phyloP scores from a whole-genome alignment of 1,140 invertebrate species.

The Cardiocondyla obscurior region DNA sequence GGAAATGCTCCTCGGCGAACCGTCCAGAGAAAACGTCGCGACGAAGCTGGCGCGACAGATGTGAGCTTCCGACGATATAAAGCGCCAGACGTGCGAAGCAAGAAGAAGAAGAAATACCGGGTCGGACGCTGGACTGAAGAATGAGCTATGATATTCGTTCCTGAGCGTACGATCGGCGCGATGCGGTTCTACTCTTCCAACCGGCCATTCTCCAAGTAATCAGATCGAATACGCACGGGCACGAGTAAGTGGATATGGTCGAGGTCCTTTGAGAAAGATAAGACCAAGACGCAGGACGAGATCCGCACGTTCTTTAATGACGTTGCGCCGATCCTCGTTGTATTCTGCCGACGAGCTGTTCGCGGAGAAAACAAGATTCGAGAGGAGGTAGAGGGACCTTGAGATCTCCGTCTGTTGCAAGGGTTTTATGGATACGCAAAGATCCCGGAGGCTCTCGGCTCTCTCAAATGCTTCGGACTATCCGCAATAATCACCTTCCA shows the following conservation, averaged over 20 bases:
- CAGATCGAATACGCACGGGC: background rate
- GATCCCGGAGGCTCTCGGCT: conserved; percentile 12
- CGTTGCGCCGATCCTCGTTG: conserved; percentile 56
- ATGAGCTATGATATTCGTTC: conserved; percentile 18
- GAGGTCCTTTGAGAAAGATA: conserved; percentile 30
- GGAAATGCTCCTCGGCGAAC: conserved; percentile 34
- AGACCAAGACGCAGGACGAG: conserved; percentile 13
- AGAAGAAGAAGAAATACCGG: too few species aligned
- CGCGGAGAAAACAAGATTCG: conserved; percentile 46
- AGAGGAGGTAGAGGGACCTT: conserved; percentile 44
- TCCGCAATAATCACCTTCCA: conserved; percentile 35
- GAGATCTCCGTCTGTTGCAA: conserved; percentile 33
- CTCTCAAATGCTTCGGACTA: conserved; percentile 41
- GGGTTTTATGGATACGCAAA: conserved; percentile 54
- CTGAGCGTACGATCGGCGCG: background rate
- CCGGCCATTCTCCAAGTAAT: background rate
- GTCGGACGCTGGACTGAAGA: background rate
- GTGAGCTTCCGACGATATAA: conserved; percentile 9
- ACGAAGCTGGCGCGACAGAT: conserved; percentile 17
- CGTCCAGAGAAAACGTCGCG: conserved; percentile 21
- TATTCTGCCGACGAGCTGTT: conserved; percentile 46
- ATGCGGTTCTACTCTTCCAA: conserved; percentile 5
- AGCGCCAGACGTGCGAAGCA: background rate
- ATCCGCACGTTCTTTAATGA: conserved; percentile 57
- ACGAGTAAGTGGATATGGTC: background rate